Base-by-base conservation (phyloP, 2,797 vertebrate genomes). In the Acomys russatus region DNA sequence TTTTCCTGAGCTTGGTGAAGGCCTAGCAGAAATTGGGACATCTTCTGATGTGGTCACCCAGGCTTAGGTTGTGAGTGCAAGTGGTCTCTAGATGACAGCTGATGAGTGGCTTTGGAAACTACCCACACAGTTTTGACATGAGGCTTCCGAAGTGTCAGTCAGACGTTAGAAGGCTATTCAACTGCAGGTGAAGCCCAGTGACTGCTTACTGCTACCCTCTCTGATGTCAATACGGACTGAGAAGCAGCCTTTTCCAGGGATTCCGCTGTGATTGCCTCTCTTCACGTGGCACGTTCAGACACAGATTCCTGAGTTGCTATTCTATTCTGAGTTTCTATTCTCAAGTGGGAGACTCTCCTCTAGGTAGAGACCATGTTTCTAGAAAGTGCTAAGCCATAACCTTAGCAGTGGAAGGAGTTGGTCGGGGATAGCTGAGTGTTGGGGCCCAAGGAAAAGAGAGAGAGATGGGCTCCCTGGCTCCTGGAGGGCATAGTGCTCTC, bases 131-230 rank as follows among this genome's bases (percentile, higher is more conserved):
- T 63, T 63, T 10, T 30, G 79, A 64, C 51, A 9, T 15, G 49
- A 23, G 6, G 33, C 68, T 77, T 82, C 9, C 0, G 1, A 59
- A 1, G 22, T 25, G 44, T n/a, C 68, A 5, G 38, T 10, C 9
- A 1, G 49, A 70, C 49, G 17, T 35, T 18, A 15, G 59, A 61
- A 38, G 54, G 14, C 9, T 3, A 0, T n/a, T 3, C 6, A 0
- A 5, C 9, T 35, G 23, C 22, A 0, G 0, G 1, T 22, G 74
- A 66, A 76, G 30, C 18, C n/a, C 22, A 10, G 4, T 1, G 51
- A 9, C 38, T 15, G 15, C 3, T 14, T n/a, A 1, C 59, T 11
- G 30, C 51, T 59, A 6, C 66, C 18, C 56, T 51, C 20, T 2
- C 70, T 25, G 1, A 20, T 25, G 15, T 30, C 44, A 33, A 38